These are phyloP conservation scores for Rhabdornis inornatus DNA, from an alignment of 2,113 vertebrate genomes.

Conservation along the genomic window DNA sequence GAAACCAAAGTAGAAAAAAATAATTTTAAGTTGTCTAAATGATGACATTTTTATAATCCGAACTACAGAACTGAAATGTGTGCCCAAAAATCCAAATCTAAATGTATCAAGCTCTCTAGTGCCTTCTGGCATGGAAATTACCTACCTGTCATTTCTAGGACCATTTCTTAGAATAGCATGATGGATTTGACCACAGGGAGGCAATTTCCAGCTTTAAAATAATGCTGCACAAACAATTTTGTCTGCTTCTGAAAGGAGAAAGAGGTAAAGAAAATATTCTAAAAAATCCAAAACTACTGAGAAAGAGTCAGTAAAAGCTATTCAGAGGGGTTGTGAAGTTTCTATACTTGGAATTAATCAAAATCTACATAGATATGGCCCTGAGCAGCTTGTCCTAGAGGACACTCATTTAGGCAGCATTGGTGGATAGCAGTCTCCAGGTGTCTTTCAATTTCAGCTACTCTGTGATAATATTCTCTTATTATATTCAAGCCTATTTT, in stretches of 20 bases:
- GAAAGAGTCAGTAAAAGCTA: background rate
- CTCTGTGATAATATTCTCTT: background rate
- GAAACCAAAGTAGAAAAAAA: background rate
- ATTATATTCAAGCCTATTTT: background rate
- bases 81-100: background rate
- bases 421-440: background rate
- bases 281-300: background rate
- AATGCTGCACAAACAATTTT: background rate
- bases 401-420: background rate
- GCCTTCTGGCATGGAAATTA: background rate
- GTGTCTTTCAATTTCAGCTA: background rate
- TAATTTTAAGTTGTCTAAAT: background rate
- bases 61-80: background rate
- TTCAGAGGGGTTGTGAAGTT: background rate
- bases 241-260: background rate
- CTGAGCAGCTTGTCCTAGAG: background rate
- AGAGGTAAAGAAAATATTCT: background rate
- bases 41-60: accelerated
- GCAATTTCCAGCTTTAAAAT: background rate
- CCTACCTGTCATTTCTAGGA: background rate
- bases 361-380: background rate
- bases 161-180: background rate
- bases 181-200: background rate
- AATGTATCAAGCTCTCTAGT: background rate
- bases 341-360: background rate